These are phyloP conservation scores for Paratilapia polleni DNA, from an alignment of 2,113 vertebrate species.

Conservation along the genomic window DNA sequence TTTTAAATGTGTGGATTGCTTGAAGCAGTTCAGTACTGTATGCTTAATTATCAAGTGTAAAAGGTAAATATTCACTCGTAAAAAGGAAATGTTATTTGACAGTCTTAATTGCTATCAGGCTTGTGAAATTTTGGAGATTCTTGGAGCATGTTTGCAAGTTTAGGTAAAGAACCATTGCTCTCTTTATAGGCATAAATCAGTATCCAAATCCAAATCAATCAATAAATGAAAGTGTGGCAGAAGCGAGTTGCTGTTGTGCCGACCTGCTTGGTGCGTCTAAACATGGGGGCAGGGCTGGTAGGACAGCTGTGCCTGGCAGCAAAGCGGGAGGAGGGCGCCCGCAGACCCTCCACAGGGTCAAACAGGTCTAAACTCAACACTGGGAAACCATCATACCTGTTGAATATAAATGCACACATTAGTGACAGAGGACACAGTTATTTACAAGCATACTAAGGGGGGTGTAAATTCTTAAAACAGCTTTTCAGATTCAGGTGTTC, in stretches of 20 bases:
- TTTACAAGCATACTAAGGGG: neutral
- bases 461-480: neutral
- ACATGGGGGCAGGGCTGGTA: conserved; percentile 93
- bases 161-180: neutral
- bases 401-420: conserved; percentile 31
- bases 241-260: neutral
- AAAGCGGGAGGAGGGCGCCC: conserved; percentile 80
- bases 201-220: neutral
- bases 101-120: neutral
- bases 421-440: neutral
- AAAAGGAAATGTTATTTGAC: neutral
- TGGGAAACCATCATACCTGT: conserved; percentile 94
- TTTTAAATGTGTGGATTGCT: neutral
- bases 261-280: conserved; percentile 98
- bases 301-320: conserved; percentile 89
- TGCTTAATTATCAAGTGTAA: neutral
- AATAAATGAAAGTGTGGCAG: neutral
- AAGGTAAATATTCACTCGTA: neutral
- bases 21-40: neutral
- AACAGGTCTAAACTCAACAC: conserved; percentile 91
- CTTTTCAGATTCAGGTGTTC: neutral
- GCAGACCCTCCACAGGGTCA: conserved; percentile 87
- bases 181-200: neutral
- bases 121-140: neutral
- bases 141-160: neutral